phyloP scores from a whole-genome alignment of 2,113 vertebrate species.

The Quiscalus mexicanus region DNA sequence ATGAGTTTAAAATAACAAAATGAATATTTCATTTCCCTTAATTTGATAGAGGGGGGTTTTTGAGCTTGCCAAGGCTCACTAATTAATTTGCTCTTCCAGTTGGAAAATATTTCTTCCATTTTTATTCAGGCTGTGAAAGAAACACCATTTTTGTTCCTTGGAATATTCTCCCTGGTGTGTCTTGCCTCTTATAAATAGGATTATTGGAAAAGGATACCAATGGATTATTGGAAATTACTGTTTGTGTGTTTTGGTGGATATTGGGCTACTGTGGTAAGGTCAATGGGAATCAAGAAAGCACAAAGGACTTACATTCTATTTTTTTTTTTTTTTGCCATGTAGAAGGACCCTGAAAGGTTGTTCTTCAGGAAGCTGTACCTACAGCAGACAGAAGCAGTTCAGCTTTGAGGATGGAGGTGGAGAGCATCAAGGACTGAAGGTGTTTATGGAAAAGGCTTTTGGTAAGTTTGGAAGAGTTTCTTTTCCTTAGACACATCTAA shows the following conservation, averaged over 20 bases:
- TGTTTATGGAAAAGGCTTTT: background rate
- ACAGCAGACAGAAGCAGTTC: background rate
- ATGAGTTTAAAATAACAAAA: background rate
- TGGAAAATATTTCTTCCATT: constrained; percentile 7
- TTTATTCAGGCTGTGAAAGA: background rate
- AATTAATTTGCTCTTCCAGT: constrained; percentile 23
- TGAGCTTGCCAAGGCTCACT: constrained; percentile 12
- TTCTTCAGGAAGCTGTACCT: background rate
- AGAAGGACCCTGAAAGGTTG: background rate
- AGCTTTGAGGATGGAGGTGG: background rate
- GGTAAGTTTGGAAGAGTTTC: background rate
- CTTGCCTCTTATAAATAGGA: background rate
- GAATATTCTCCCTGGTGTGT: background rate
- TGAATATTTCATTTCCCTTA: constrained; percentile 7
- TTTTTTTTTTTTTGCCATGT: background rate
- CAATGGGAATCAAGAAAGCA: background rate
- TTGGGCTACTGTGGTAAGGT: background rate
- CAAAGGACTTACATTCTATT: background rate
- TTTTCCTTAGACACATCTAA: background rate
- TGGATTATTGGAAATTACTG: background rate
- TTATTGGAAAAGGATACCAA: background rate
- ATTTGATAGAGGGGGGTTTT: background rate
- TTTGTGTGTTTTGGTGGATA: background rate
- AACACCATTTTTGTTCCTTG: background rate
- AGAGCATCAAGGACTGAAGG: background rate